phyloP scores from a whole-genome alignment of 2,888 invertebrate species.

The Apocheima hispidaria region DNA sequence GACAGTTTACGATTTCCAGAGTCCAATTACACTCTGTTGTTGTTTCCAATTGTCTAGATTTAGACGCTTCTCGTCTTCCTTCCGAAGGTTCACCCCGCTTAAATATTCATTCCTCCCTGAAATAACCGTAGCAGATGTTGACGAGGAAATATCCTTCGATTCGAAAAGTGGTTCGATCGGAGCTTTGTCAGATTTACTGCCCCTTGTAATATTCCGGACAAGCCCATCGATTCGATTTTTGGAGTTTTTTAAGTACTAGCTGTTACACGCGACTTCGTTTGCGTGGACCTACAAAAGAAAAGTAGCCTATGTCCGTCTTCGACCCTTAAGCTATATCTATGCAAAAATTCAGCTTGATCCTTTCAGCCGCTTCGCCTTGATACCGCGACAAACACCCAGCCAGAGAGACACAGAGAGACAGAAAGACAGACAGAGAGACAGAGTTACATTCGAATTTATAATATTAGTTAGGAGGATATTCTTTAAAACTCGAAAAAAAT shows the following conservation, averaged over 20 bases:
- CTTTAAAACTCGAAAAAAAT: no score
- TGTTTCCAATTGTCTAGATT: conserved; percentile 61
- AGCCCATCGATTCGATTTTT: conserved; percentile 1
- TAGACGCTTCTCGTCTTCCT: conserved; percentile 58
- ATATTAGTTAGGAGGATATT: no score
- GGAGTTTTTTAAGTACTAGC: not conserved
- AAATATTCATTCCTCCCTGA: conserved; percentile 59
- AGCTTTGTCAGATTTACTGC: conserved; percentile 3
- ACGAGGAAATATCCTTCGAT: conserved; percentile 49
- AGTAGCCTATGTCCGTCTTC: no score
- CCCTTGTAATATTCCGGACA: conserved; percentile 7
- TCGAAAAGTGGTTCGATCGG: conserved; percentile 44
- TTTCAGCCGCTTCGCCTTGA: no score
- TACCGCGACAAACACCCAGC: no score
- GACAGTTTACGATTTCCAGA: conserved; percentile 55
- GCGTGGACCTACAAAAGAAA: no score
- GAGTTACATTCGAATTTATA: no score
- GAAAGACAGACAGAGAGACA: no score
- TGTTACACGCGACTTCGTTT: not conserved
- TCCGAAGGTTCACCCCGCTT: conserved; percentile 44
- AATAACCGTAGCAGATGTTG: conserved; percentile 42
- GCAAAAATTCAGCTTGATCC: no score
- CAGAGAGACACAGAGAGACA: no score
- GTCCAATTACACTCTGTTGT: conserved; percentile 59
- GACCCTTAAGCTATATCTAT: no score